A percentile compares a stretch with the other conserved stretches of the same genome.
phyloP scores from a whole-genome alignment of 2,888 invertebrate genomes.

The Odontocolon sp. region DNA sequence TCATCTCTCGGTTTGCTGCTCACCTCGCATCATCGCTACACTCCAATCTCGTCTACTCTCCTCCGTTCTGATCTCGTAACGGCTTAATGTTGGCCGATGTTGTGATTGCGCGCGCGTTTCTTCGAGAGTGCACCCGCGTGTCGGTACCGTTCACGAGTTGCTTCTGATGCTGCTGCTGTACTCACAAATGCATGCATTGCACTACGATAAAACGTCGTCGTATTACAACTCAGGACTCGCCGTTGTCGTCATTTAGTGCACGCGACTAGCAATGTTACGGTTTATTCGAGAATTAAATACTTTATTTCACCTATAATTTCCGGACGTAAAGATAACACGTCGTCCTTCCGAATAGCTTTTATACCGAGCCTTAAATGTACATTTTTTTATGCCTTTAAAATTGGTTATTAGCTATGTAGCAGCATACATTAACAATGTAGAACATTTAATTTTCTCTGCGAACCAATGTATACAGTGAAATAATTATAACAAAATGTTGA shows the following conservation, averaged over 20 bases:
- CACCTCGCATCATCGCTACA: constrained; percentile 14
- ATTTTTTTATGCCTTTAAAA: no score
- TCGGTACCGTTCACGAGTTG: constrained; percentile 1
- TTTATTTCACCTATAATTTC: not conserved
- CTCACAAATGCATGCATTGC: constrained; percentile 23
- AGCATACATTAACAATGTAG: no score
- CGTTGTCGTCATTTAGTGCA: constrained; percentile 17
- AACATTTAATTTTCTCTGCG: no score
- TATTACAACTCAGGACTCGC: constrained; percentile 19
- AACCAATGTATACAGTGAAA: no score
- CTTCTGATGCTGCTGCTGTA: not conserved
- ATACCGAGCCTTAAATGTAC: no score
- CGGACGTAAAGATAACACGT: no score
- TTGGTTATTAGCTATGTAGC: no score
- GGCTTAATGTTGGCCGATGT: constrained; percentile 68
- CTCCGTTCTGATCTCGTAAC: constrained; percentile 59
- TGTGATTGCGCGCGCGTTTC: constrained; percentile 63
- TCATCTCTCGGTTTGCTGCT: constrained; percentile 4
- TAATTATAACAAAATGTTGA: no score
- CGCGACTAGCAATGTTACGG: not conserved
- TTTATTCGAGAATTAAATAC: not conserved
- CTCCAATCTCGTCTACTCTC: constrained; percentile 37
- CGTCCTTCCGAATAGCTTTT: no score
- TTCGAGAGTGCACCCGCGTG: constrained; percentile 14
- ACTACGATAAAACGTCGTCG: constrained; percentile 45